Percentiles rank a stretch among this genome's conserved stretches.
phyloP scores from a whole-genome alignment of 2,888 invertebrate species.

The Antheraea assamensis region DNA sequence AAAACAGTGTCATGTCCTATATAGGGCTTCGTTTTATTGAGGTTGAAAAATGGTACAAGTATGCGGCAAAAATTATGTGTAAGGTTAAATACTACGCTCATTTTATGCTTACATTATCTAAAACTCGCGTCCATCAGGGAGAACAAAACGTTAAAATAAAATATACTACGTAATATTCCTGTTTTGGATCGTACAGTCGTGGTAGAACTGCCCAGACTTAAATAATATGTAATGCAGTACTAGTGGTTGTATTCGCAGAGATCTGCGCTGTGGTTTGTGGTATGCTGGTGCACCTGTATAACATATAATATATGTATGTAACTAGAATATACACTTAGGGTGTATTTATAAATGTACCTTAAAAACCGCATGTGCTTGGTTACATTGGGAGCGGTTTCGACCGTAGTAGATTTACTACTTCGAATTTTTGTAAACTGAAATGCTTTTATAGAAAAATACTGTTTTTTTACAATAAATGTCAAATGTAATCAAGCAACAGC shows the following conservation, averaged over 20 bases:
- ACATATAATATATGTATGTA: neutral
- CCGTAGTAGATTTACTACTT: neutral
- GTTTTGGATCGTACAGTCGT: neutral
- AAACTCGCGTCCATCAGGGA: neutral
- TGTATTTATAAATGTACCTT: neutral
- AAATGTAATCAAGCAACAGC: too few species aligned
- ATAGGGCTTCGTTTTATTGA: neutral
- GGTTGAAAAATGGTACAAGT: neutral
- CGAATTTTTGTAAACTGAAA: neutral
- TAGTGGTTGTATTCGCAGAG: neutral
- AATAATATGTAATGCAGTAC: conserved; percentile 4
- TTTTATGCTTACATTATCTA: neutral
- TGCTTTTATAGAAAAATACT: too few species aligned
- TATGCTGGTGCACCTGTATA: neutral
- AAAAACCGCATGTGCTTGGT: neutral
- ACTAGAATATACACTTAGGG: neutral
- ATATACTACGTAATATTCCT: neutral
- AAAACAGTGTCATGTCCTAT: too few species aligned
- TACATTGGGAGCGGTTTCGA: neutral
- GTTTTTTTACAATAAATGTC: too few species aligned
- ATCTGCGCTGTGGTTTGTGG: conserved; percentile 12
- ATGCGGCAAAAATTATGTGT: neutral
- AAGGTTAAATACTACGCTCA: neutral
- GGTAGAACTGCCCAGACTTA: neutral
- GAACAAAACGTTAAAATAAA: neutral